A percentile compares a stretch with the other conserved stretches of the same genome.
phyloP scores from a whole-genome alignment of 2,888 invertebrate species.

The Pyrrhosoma nymphula region DNA sequence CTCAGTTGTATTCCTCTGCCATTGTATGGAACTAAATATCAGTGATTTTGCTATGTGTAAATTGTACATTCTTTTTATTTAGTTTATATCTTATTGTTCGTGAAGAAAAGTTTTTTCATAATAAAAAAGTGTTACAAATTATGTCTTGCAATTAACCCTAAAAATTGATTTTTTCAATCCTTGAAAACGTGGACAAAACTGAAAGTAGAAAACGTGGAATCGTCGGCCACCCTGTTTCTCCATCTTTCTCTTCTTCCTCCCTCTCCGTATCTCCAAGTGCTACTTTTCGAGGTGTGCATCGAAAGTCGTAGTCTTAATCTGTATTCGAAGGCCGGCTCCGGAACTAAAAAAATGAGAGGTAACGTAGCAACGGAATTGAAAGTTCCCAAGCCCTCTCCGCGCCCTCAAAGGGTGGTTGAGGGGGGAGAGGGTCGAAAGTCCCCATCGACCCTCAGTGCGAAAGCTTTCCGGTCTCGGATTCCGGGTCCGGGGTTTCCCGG shows the following conservation, averaged over 20 bases:
- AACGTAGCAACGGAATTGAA: not conserved
- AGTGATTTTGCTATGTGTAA: too few relatives aligned
- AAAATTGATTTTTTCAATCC: too few relatives aligned
- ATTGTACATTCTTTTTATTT: too few relatives aligned
- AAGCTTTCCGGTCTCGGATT: not conserved
- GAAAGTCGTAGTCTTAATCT: not conserved
- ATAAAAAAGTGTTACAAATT: too few relatives aligned
- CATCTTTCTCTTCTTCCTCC: not conserved
- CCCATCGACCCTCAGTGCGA: not conserved
- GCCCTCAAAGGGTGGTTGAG: too few relatives aligned
- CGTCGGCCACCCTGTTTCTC: not conserved
- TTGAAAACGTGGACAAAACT: too few relatives aligned
- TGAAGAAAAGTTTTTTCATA: too few relatives aligned
- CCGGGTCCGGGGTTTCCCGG: not conserved
- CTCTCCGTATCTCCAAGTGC: not conserved
- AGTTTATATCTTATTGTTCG: too few relatives aligned
- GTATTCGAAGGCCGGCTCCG: not conserved
- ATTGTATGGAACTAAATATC: too few relatives aligned
- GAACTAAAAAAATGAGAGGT: not conserved
- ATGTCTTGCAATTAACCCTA: too few relatives aligned
- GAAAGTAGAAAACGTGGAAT: not conserved
- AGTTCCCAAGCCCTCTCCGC: not conserved
- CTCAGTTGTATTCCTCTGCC: too few relatives aligned
- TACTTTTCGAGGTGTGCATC: not conserved
- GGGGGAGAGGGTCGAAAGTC: too few relatives aligned